Evolutionary conservation across 2,888 invertebrate genomes (phyloP).

Genomic region (Spilosoma lubricipeda): DNA sequence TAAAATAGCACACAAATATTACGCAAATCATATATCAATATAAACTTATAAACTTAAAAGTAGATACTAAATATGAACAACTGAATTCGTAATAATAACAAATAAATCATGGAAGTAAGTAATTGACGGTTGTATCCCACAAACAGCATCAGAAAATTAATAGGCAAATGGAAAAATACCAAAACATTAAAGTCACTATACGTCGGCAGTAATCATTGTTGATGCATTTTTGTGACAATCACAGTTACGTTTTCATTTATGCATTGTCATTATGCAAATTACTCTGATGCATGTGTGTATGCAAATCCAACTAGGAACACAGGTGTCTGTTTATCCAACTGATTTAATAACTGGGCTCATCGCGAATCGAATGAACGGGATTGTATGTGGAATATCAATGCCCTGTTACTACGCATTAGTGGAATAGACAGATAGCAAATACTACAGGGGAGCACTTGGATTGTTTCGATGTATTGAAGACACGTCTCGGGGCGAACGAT

Average conservation of each 20-base stretch:
- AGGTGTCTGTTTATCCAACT: slow-evolving; percentile 79
- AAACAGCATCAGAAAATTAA: slow-evolving; percentile 42
- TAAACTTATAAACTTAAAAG: not conserved
- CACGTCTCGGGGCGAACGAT: slow-evolving; percentile 31
- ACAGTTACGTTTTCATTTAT: slow-evolving; percentile 51
- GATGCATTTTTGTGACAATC: slow-evolving; percentile 57
- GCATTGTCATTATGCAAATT: slow-evolving; percentile 70
- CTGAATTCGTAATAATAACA: slow-evolving; percentile 39
- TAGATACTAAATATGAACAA: slow-evolving; percentile 30
- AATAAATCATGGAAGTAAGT: slow-evolving; percentile 46
- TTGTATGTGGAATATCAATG: slow-evolving; percentile 79
- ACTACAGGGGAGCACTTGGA: slow-evolving; percentile 62
- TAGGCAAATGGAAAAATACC: slow-evolving; percentile 49
- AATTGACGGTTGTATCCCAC: slow-evolving; percentile 46
- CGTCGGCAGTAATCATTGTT: slow-evolving; percentile 43
- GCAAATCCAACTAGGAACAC: slow-evolving; percentile 64
- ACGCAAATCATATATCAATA: no score
- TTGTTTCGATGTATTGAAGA: slow-evolving; percentile 32
- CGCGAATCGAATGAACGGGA: slow-evolving; percentile 70
- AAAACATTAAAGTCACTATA: slow-evolving; percentile 33
- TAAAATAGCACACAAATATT: no score
- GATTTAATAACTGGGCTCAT: slow-evolving; percentile 83
- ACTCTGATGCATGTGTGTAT: slow-evolving; percentile 53
- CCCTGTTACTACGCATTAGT: slow-evolving; percentile 75
- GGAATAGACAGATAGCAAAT: slow-evolving; percentile 76